Conservation (phyloP, 2,888 invertebrate species). For the Biston stratarius region DNA sequence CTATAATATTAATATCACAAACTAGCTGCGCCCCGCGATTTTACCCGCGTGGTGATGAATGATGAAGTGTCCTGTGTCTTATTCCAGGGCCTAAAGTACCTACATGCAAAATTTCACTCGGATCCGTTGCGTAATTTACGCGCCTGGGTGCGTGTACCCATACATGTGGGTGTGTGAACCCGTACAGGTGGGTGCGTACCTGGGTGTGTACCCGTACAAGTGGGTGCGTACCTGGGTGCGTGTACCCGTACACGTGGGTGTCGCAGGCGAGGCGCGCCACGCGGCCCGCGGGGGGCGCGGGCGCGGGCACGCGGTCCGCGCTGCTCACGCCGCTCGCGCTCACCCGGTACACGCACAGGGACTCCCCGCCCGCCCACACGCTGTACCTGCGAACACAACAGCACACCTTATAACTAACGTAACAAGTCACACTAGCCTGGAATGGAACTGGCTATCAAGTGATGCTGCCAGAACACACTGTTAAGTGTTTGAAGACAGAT, state of each 20-base stretch:
- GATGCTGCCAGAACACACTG: no score
- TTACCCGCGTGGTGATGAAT: no score
- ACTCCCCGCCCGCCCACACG: background rate
- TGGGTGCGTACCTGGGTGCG: conserved; percentile 89
- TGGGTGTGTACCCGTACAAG: no score
- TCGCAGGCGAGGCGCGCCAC: conserved; percentile 88
- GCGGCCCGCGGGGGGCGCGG: conserved; percentile 89
- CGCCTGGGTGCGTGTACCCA: conserved; percentile 94
- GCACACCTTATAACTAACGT: no score
- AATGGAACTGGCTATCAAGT: no score
- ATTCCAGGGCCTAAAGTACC: background rate
- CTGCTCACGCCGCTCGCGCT: conserved; percentile 90
- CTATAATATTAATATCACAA: no score
- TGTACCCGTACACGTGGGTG: conserved; percentile 91
- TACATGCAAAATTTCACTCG: background rate
- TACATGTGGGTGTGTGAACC: conserved; percentile 88
- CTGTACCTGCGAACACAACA: conserved; percentile 3
- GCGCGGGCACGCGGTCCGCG: conserved; percentile 89
- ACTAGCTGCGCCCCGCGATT: no score
- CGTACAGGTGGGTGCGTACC: no score
- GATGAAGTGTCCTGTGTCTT: no score
- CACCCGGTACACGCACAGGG: conserved; percentile 82
- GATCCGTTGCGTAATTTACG: background rate
- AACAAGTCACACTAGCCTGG: no score
- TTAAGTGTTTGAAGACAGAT: no score